phyloP scores from a whole-genome alignment of 2,113 vertebrate species.

The Calypte anna region DNA sequence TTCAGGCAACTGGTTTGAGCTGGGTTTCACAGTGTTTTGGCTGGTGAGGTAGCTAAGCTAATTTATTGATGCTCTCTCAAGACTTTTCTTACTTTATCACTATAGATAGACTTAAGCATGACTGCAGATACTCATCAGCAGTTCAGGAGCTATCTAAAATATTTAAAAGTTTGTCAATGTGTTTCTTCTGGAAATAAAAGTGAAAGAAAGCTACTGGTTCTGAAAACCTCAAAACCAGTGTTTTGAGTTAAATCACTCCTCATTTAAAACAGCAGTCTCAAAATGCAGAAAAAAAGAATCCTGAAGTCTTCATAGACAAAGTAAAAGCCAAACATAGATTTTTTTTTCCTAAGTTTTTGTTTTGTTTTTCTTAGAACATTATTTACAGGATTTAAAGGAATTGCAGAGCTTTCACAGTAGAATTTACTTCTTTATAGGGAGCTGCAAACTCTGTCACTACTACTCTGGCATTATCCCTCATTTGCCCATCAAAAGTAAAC shows the following conservation, averaged over 20 bases:
- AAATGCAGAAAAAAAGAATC: neutral
- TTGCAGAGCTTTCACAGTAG: neutral
- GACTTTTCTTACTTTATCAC: neutral
- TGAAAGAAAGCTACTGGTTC: neutral
- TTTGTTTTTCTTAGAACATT: neutral
- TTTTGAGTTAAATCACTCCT: neutral
- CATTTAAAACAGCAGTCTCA: neutral
- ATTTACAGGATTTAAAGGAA: neutral
- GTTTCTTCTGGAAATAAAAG: neutral
- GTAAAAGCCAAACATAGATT: neutral
- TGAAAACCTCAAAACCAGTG: neutral
- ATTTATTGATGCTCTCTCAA: neutral
- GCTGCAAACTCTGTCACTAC: neutral
- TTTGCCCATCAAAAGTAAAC: constrained; percentile 1
- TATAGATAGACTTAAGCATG: neutral
- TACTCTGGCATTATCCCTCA: neutral
- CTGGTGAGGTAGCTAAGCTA: neutral
- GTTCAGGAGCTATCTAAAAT: neutral
- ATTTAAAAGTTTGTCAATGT: neutral
- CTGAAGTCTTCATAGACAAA: neutral
- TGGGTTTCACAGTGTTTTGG: neutral
- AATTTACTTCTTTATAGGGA: neutral
- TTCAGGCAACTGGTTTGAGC: neutral
- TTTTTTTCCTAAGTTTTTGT: neutral
- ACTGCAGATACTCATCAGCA: neutral